Evolutionary conservation across 2,113 vertebrate species (phyloP).

Genomic region (Myotis brandtii): DNA sequence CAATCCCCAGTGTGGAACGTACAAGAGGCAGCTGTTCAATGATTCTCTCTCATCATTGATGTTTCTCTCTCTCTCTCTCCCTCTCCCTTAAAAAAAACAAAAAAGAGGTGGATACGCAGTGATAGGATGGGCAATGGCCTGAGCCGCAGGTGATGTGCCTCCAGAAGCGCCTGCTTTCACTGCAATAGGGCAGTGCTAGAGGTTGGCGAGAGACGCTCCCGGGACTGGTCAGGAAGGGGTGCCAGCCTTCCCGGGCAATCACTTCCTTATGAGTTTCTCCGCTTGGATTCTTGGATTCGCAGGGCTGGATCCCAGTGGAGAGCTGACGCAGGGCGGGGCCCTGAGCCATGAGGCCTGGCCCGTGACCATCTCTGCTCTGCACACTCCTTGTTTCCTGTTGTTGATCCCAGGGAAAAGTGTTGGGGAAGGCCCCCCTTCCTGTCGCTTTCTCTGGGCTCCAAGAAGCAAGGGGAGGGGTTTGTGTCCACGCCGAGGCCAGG

Average conservation of each 20-base stretch:
- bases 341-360: not conserved
- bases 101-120: no score
- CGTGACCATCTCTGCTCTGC: not conserved
- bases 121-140: not conserved
- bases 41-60: no score
- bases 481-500: not conserved
- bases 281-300: not conserved
- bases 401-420: not conserved
- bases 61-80: no score
- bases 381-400: not conserved
- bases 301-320: rapidly evolving
- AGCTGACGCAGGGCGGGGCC: not conserved
- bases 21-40: no score
- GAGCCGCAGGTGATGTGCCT: no score
- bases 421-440: not conserved
- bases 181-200: rapidly evolving
- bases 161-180: rapidly evolving
- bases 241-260: not conserved
- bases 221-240: not conserved
- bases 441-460: not conserved
- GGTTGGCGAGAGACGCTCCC: not conserved
- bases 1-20: no score
- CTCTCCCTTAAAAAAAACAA: no score
- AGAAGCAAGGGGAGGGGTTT: not conserved
- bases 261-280: not conserved